These are phyloP conservation scores for Diabrotica virgifera DNA, from an alignment of 1,140 invertebrate species.

Conservation along the genomic window DNA sequence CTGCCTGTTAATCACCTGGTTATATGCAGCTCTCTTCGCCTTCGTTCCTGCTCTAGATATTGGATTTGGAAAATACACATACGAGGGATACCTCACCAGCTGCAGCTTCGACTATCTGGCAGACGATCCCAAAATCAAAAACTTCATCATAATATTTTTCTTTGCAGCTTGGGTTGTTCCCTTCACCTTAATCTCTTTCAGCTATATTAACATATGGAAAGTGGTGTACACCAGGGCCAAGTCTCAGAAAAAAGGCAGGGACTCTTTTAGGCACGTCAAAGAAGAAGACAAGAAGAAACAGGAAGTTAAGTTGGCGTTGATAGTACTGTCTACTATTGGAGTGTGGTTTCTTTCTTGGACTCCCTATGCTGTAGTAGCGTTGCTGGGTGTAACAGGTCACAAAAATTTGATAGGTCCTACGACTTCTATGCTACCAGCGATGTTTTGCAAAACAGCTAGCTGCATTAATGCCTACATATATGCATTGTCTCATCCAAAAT, in stretches of 20 bases:
- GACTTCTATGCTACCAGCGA: constrained; percentile 69
- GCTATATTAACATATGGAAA: constrained; percentile 66
- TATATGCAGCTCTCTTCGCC: constrained; percentile 67
- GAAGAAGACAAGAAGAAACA: constrained; percentile 64
- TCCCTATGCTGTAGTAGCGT: constrained; percentile 68
- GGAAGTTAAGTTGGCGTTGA: constrained; percentile 63
- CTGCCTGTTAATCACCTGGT: constrained; percentile 65
- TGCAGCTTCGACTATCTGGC: constrained; percentile 80
- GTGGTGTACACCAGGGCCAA: constrained; percentile 53
- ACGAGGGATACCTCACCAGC: constrained; percentile 74
- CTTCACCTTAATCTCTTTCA: constrained; percentile 64
- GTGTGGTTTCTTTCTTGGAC: constrained; percentile 76
- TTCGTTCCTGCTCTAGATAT: constrained; percentile 64
- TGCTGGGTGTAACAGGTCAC: constrained; percentile 66
- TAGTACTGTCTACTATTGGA: constrained; percentile 63
- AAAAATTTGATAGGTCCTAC: constrained; percentile 62
- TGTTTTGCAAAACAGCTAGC: constrained; percentile 72
- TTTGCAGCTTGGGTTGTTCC: constrained; percentile 67
- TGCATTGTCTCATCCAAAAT: constrained; percentile 67
- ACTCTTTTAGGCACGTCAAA: constrained; percentile 55
- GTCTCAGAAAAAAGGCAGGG: constrained; percentile 28
- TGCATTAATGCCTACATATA: constrained; percentile 76
- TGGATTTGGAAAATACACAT: constrained; percentile 69
- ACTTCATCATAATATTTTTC: constrained; percentile 67
- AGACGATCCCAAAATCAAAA: constrained; percentile 52